Evolutionary conservation across 2,888 invertebrate genomes (phyloP).

Genomic region (Scelioninae gen. 2): DNA sequence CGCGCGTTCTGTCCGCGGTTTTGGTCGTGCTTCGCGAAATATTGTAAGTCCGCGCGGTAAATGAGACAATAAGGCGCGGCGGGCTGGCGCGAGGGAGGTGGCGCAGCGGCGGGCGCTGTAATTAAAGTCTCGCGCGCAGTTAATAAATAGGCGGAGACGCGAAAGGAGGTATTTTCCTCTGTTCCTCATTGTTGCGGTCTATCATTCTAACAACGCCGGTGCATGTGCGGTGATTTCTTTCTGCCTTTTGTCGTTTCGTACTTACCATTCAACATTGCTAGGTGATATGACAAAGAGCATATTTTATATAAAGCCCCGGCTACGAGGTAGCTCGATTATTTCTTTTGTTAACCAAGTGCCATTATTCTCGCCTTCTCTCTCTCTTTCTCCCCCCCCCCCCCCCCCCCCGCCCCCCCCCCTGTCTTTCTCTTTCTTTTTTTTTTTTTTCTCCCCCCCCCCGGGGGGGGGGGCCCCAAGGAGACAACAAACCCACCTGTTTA

Average conservation of each 20-base stretch:
- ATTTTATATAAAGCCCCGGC: slow-evolving; percentile 50
- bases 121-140: slow-evolving; percentile 59
- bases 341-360: slow-evolving; percentile 59
- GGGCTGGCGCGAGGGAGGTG: no score
- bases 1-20: slow-evolving; percentile 8
- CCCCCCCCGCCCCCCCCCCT: neutral
- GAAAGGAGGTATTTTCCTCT: slow-evolving; percentile 54
- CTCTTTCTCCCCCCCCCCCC: neutral
- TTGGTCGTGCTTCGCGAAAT: slow-evolving; percentile 38
- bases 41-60: slow-evolving; percentile 48
- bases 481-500: no score
- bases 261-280: slow-evolving; percentile 52
- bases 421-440: neutral
- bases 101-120: slow-evolving; percentile 41
- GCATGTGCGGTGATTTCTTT: slow-evolving; percentile 52
- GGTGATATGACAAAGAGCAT: slow-evolving; percentile 57
- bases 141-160: slow-evolving; percentile 57
- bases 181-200: slow-evolving; percentile 57
- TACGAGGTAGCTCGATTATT: slow-evolving; percentile 53
- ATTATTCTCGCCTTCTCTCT: slow-evolving; percentile 59
- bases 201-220: slow-evolving; percentile 50
- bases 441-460: neutral
- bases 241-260: slow-evolving; percentile 54
- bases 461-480: no score
- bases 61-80: slow-evolving; percentile 56